Percentiles rank a stretch among this genome's conserved stretches.
phyloP scores from a whole-genome alignment of 2,888 invertebrate genomes.

The Pilophorus perplexus region DNA sequence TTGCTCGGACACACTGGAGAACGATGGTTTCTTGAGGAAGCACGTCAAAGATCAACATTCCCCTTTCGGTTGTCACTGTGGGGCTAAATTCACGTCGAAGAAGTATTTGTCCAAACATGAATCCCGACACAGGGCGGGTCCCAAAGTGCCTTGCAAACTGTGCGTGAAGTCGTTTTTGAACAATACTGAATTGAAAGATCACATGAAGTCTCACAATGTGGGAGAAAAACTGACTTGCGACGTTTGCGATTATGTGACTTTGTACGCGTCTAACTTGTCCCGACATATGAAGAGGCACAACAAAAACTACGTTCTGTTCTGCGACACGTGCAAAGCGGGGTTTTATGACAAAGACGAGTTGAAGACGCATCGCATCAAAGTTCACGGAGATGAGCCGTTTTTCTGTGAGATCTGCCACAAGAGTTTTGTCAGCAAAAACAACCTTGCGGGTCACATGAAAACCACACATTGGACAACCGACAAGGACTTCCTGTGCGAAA shows the following conservation, averaged over 20 bases:
- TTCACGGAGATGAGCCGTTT: constrained; percentile 49
- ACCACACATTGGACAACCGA: constrained; percentile 38
- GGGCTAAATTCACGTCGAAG: constrained; percentile 29
- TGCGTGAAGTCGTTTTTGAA: constrained; percentile 37
- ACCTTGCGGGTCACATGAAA: constrained; percentile 52
- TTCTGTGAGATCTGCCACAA: constrained; percentile 52
- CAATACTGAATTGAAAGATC: constrained; percentile 51
- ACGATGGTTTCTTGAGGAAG: not conserved
- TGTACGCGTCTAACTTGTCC: constrained; percentile 53
- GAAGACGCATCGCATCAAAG: constrained; percentile 60
- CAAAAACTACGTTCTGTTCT: constrained; percentile 55
- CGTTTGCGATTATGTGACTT: constrained; percentile 54
- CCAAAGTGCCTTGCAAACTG: constrained; percentile 34
- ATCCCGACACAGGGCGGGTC: constrained; percentile 30
- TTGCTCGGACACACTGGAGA: not conserved
- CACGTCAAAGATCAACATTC: constrained; percentile 37
- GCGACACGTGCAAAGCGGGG: constrained; percentile 52
- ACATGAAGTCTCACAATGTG: constrained; percentile 56
- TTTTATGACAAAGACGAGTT: constrained; percentile 53
- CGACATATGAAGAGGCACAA: constrained; percentile 61
- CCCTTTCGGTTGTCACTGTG: constrained; percentile 33
- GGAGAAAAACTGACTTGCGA: constrained; percentile 51
- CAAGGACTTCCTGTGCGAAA: constrained; percentile 53
- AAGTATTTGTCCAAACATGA: constrained; percentile 33
- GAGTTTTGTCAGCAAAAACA: constrained; percentile 53